Evolutionary conservation across 2,888 invertebrate genomes (phyloP).

Genomic region (Serripes groenlandicus): DNA sequence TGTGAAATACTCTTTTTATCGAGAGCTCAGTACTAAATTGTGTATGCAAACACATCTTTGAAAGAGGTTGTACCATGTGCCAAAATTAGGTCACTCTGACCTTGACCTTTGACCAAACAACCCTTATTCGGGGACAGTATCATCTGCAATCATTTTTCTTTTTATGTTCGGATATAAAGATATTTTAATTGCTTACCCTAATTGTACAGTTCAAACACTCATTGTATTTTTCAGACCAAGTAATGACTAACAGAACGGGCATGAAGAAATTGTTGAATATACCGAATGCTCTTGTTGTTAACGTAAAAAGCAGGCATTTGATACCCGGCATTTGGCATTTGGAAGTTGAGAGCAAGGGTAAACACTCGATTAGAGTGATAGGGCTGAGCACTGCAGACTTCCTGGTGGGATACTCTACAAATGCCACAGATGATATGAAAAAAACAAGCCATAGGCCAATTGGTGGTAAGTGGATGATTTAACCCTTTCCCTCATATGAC

Average conservation of each 20-base stretch:
- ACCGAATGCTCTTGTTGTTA: slow-evolving; percentile 90
- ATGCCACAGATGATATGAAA: slow-evolving; percentile 87
- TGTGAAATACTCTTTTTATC: too few species aligned
- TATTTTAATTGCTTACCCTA: too few species aligned
- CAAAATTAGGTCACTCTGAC: too few species aligned
- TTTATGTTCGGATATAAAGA: too few species aligned
- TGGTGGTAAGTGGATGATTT: slow-evolving; percentile 87
- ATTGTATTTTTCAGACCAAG: slow-evolving; percentile 40
- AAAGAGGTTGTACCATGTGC: too few species aligned
- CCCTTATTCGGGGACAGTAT: too few species aligned
- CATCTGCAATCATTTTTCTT: too few species aligned
- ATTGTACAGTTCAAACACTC: too few species aligned
- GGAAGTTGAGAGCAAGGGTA: slow-evolving; percentile 87
- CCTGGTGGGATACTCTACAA: slow-evolving; percentile 90
- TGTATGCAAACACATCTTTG: too few species aligned
- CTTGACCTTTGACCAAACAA: too few species aligned
- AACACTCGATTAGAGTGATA: slow-evolving; percentile 90
- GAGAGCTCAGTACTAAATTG: too few species aligned
- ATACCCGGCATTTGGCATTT: slow-evolving; percentile 90
- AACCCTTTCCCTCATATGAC: not conserved
- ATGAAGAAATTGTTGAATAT: slow-evolving; percentile 88
- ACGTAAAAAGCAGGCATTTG: slow-evolving; percentile 90
- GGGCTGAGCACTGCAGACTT: slow-evolving; percentile 91
- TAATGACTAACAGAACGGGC: slow-evolving; percentile 53
- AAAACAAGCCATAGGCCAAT: slow-evolving; percentile 89